A percentile compares a stretch with the other conserved stretches of the same genome.
phyloP scores from a whole-genome alignment of 1,140 invertebrate genomes.

The honey bee (Apis mellifera) region DNA sequence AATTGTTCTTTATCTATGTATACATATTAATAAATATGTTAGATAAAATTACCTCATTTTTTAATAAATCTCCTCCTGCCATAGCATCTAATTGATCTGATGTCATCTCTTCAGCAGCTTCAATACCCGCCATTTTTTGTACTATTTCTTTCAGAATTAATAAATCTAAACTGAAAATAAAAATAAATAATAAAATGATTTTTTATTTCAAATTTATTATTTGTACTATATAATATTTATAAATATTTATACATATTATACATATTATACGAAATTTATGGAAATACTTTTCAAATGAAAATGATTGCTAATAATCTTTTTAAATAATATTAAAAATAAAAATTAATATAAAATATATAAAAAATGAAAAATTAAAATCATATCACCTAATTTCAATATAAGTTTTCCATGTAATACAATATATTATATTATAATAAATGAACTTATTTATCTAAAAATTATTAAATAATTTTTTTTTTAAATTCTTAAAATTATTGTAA shows the following conservation, averaged over 20 bases:
- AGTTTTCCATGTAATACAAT: neutral
- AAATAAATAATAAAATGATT: neutral
- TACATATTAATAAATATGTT: neutral
- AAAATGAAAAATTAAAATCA: neutral
- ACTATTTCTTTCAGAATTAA: conserved; percentile 98
- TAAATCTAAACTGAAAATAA: conserved; percentile 90
- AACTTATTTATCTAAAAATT: neutral
- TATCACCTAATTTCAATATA: neutral
- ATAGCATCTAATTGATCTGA: conserved; percentile 97
- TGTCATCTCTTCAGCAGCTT: conserved; percentile 98
- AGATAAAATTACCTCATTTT: conserved; percentile 89
- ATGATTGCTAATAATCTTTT: neutral
- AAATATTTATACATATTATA: neutral
- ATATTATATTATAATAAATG: neutral
- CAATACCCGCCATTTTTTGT: conserved; percentile 99
- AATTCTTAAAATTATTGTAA: neutral
- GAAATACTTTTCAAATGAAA: neutral
- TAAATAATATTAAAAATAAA: neutral
- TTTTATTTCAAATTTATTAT: no score
- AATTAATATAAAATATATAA: neutral
- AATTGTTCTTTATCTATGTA: neutral
- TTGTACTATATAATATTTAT: neutral
- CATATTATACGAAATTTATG: neutral
- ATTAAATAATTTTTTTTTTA: neutral
- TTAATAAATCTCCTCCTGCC: conserved; percentile 96